phyloP scores from a whole-genome alignment of 2,888 invertebrate genomes.

The Nemotelus pantherinus region DNA sequence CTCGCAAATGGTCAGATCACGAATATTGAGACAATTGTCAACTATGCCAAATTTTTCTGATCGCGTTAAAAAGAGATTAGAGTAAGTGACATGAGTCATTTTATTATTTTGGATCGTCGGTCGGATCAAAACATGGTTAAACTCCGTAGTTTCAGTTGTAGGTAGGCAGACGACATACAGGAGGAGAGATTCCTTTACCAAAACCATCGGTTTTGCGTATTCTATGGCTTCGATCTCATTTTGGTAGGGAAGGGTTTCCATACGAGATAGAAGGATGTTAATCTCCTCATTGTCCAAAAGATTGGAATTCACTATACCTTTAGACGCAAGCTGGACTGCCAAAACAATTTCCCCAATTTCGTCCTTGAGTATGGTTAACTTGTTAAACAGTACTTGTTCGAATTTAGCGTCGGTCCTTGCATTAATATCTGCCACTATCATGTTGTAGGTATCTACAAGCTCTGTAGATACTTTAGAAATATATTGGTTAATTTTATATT shows the following conservation, averaged over 20 bases:
- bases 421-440: not conserved
- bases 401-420: not conserved
- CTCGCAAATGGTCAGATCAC: too few relatives aligned
- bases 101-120: not conserved
- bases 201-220: too few relatives aligned
- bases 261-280: slow-evolving; percentile 12
- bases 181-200: not conserved
- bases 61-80: too few relatives aligned
- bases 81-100: slow-evolving; percentile 1
- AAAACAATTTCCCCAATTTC: slow-evolving; percentile 19
- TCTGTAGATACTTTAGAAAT: slow-evolving; percentile 8
- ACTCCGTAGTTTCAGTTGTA: too few relatives aligned
- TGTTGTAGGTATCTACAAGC: slow-evolving; percentile 15
- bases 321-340: not conserved
- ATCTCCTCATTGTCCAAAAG: slow-evolving; percentile 7
- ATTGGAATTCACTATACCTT: not conserved
- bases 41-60: too few relatives aligned
- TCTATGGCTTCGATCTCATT: slow-evolving; percentile 31
- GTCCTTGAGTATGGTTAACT: not conserved
- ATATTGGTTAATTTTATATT: slow-evolving; percentile 14
- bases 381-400: slow-evolving; percentile 1
- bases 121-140: not conserved
- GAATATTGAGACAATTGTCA: too few relatives aligned
- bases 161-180: too few relatives aligned
- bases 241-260: slow-evolving; percentile 48